A percentile compares a stretch with the other conserved stretches of the same genome.
Evolutionary conservation across 2,888 invertebrate species (phyloP).

Genomic region (Tetramorium bicarinatum): DNA sequence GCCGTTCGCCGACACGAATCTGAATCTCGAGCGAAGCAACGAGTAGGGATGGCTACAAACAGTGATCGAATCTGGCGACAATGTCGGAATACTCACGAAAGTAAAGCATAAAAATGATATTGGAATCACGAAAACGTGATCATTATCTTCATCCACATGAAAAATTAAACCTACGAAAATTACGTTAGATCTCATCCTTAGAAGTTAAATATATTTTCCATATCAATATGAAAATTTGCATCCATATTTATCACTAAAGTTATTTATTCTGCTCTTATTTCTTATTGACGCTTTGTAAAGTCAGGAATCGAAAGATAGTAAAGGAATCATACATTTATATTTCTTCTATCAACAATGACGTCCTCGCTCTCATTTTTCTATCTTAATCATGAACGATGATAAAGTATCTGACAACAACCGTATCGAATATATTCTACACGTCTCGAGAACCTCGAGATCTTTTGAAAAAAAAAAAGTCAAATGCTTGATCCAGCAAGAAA

Average conservation of each 20-base stretch:
- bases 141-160: not conserved
- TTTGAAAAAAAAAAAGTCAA: not conserved
- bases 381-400: slow-evolving; percentile 17
- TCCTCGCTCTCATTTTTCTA: slow-evolving; percentile 44
- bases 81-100: not conserved
- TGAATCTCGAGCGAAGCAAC: not conserved
- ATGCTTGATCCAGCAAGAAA: not conserved
- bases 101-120: too few relatives aligned
- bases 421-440: not conserved
- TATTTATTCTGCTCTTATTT: not conserved
- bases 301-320: not conserved
- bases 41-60: not conserved
- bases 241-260: not conserved
- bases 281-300: not conserved
- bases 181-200: not conserved
- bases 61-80: not conserved
- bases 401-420: slow-evolving; percentile 7
- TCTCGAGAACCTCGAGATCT: slow-evolving; percentile 21
- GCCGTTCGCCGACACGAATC: slow-evolving; percentile 28
- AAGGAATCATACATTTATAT: not conserved
- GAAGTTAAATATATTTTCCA: not conserved
- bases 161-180: not conserved
- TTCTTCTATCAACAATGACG: slow-evolving; percentile 37
- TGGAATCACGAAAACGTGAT: too few relatives aligned
- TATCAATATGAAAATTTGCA: not conserved